phyloP scores from a whole-genome alignment of 2,797 vertebrate species.

The Takifugu rubripes region DNA sequence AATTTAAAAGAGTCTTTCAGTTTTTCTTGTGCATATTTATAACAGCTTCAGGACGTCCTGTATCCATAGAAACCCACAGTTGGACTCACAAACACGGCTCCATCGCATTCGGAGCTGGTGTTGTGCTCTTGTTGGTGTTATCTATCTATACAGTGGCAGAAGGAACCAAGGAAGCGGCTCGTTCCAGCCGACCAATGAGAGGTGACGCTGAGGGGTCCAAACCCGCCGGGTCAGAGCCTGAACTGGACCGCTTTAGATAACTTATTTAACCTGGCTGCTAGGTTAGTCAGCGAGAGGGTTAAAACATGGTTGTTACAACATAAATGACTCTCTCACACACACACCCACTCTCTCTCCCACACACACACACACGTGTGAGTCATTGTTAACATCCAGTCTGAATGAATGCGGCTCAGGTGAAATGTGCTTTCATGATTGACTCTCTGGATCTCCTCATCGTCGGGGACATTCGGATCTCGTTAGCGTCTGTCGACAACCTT shows the following conservation, averaged over 20 bases:
- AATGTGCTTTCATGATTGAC: slow-evolving; percentile 26
- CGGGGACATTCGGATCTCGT: slow-evolving; percentile 20
- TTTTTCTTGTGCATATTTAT: too few relatives aligned
- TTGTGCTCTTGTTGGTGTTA: too few relatives aligned
- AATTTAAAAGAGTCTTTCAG: too few relatives aligned
- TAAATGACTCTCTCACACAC: slow-evolving; percentile 40
- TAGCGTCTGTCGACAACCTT: slow-evolving; percentile 17
- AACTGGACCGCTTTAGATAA: slow-evolving; percentile 5
- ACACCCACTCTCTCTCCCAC: slow-evolving; percentile 24
- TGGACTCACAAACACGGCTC: too few relatives aligned
- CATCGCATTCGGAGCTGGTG: too few relatives aligned
- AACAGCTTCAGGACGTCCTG: too few relatives aligned
- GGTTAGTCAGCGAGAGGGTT: slow-evolving; percentile 5
- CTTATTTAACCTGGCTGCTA: slow-evolving; percentile 16
- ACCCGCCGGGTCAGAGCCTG: slow-evolving; percentile 35
- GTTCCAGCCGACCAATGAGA: slow-evolving; percentile 7
- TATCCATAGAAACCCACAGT: too few relatives aligned
- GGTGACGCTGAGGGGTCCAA: slow-evolving; percentile 30
- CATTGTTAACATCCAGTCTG: slow-evolving; percentile 30
- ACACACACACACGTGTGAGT: slow-evolving; percentile 30
- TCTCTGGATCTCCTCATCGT: slow-evolving; percentile 15
- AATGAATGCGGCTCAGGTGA: slow-evolving; percentile 39
- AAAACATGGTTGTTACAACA: slow-evolving; percentile 4
- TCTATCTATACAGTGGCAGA: not conserved
- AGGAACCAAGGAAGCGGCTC: slow-evolving; percentile 19